A percentile compares a stretch with the other conserved stretches of the same genome.
Conservation (phyloP, 1,140 invertebrate genomes). For the Coenobita brevimanus region DNA sequence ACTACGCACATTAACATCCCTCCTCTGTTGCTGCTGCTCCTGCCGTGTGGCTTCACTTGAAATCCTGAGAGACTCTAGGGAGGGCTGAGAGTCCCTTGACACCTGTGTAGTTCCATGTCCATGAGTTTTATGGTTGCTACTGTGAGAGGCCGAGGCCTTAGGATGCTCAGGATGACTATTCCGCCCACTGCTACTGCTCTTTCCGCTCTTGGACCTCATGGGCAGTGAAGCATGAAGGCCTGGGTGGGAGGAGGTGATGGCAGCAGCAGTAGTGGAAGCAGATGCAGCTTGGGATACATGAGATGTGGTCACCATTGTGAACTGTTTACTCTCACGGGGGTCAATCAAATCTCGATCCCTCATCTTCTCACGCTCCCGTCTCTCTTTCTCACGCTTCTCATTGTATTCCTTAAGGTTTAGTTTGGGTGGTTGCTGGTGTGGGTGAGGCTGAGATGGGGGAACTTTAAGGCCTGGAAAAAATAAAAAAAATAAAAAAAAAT, state of each 20-base stretch:
- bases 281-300: constrained; percentile 37
- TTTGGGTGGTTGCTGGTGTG: constrained; percentile 52
- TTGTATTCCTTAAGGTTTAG: constrained; percentile 75
- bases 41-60: not conserved
- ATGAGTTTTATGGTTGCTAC: constrained; percentile 55
- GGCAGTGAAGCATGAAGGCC: constrained; percentile 37
- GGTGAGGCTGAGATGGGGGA: constrained; percentile 41
- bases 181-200: constrained; percentile 47
- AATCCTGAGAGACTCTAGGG: constrained; percentile 34
- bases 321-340: constrained; percentile 53
- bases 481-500: not conserved
- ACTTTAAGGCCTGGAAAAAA: constrained; percentile 46
- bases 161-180: constrained; percentile 40
- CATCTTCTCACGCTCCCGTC: constrained; percentile 72
- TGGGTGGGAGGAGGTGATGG: constrained; percentile 56
- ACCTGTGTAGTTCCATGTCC: constrained; percentile 20
- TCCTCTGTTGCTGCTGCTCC: constrained; percentile 42
- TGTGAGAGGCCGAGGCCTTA: constrained; percentile 36
- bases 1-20: constrained; percentile 64
- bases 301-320: constrained; percentile 62
- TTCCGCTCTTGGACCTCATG: constrained; percentile 33
- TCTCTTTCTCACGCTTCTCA: constrained; percentile 74
- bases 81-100: constrained; percentile 37
- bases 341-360: constrained; percentile 73
- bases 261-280: constrained; percentile 56